phyloP scores from a whole-genome alignment of 2,113 vertebrate species.

The Boleophthalmus pectinirostris region DNA sequence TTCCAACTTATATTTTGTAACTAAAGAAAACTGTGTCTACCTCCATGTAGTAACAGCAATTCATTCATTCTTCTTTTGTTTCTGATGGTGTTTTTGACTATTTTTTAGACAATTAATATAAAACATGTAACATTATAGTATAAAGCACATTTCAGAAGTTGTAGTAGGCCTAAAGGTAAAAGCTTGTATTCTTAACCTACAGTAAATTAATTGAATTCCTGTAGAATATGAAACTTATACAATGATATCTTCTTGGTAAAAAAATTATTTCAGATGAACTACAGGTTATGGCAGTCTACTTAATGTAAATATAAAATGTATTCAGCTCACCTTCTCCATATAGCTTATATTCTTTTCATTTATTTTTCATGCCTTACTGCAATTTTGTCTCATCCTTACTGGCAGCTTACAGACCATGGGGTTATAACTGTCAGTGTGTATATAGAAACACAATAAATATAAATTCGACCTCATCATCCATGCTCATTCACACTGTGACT shows the following conservation, averaged over 20 bases:
- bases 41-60: background rate
- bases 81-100: background rate
- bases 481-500: conserved; percentile 19
- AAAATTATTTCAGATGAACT: background rate
- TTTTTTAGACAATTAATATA: background rate
- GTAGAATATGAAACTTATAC: too few relatives aligned
- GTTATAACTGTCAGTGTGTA: background rate
- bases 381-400: background rate
- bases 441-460: background rate
- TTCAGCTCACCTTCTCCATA: background rate
- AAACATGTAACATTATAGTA: too few relatives aligned
- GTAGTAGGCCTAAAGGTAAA: background rate
- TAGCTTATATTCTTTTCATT: background rate
- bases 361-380: background rate
- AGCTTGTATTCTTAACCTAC: background rate
- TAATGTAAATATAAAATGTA: background rate
- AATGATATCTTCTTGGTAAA: background rate
- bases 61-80: background rate
- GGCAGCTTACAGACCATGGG: conserved; percentile 3
- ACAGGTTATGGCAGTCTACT: background rate
- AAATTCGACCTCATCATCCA: conserved; percentile 21
- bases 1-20: too few relatives aligned
- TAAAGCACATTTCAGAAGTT: too few relatives aligned
- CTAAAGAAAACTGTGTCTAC: too few relatives aligned
- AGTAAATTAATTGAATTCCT: background rate